Percentiles rank a stretch among this genome's conserved stretches.
Conservation (phyloP, 2,113 vertebrate species). For the Chamaetylas fuelleborni region DNA sequence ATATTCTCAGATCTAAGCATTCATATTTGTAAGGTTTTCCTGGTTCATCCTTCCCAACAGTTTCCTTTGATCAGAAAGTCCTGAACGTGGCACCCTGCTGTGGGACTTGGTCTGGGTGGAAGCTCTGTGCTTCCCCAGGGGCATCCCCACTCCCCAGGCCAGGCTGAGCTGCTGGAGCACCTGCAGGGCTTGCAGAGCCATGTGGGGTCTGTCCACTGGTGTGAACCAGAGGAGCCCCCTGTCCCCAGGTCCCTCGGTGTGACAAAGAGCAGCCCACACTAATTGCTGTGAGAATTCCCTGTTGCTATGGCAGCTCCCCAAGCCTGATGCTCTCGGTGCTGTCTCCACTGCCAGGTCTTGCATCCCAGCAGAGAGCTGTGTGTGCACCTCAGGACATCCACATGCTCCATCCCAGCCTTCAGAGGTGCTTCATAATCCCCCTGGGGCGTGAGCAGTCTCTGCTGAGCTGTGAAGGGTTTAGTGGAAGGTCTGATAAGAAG, state of each 20-base stretch:
- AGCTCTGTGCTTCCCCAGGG: not conserved
- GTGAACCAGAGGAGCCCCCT: not conserved
- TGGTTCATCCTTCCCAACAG: too few relatives aligned
- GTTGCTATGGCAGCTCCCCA: not conserved
- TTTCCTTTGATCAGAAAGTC: not conserved
- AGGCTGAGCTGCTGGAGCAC: not conserved
- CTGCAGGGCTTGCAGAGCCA: not conserved
- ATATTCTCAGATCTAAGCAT: too few relatives aligned
- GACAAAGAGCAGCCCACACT: not conserved
- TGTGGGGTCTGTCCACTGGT: rapidly evolving
- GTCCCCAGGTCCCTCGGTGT: not conserved
- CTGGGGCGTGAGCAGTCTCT: not conserved
- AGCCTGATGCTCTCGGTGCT: not conserved
- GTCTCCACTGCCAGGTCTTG: not conserved
- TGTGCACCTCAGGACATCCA: rapidly evolving
- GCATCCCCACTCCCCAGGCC: not conserved
- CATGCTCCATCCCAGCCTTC: not conserved
- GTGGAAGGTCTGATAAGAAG: not conserved
- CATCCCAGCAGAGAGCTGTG: not conserved
- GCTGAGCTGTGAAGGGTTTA: not conserved
- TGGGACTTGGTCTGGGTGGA: rapidly evolving
- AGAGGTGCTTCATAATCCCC: not conserved
- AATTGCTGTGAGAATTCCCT: not conserved
- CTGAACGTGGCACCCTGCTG: not conserved
- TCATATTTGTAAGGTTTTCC: too few relatives aligned